Percentiles rank a stretch among this genome's conserved stretches.
Conservation (phyloP, 2,797 vertebrate genomes). For the Sebastes iracundus region DNA sequence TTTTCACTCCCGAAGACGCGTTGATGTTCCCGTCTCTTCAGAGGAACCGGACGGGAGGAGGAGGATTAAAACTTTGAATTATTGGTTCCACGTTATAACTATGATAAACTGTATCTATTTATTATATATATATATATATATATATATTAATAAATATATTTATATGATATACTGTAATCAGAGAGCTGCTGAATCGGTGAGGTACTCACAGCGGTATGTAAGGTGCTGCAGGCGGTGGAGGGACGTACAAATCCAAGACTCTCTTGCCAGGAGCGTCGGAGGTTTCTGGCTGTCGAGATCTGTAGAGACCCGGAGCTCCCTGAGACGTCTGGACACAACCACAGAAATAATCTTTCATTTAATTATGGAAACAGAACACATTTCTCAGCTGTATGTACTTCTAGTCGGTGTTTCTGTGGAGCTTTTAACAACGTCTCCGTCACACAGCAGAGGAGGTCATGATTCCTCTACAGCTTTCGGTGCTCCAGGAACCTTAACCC, state of each 20-base stretch:
- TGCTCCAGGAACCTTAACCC: too few relatives aligned
- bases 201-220: conserved; percentile 88
- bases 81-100: background rate
- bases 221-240: conserved; percentile 89
- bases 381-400: background rate
- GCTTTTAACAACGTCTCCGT: background rate
- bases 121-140: too few relatives aligned
- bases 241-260: conserved; percentile 90
- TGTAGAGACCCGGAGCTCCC: conserved; percentile 71
- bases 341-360: too few relatives aligned
- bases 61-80: too few relatives aligned
- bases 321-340: conserved; percentile 52
- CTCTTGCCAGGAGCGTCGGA: conserved; percentile 81
- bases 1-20: conserved; percentile 38
- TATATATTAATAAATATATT: too few relatives aligned
- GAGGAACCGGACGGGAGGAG: background rate
- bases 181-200: background rate
- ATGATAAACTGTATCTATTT: too few relatives aligned
- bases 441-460: background rate
- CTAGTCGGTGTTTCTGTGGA: background rate
- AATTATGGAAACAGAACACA: background rate
- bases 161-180: background rate
- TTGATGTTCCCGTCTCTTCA: conserved; percentile 79
- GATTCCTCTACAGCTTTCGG: background rate
- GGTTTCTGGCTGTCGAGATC: conserved; percentile 76